phyloP scores from a whole-genome alignment of 2,113 vertebrate genomes.

The Neolamprologus devosi region DNA sequence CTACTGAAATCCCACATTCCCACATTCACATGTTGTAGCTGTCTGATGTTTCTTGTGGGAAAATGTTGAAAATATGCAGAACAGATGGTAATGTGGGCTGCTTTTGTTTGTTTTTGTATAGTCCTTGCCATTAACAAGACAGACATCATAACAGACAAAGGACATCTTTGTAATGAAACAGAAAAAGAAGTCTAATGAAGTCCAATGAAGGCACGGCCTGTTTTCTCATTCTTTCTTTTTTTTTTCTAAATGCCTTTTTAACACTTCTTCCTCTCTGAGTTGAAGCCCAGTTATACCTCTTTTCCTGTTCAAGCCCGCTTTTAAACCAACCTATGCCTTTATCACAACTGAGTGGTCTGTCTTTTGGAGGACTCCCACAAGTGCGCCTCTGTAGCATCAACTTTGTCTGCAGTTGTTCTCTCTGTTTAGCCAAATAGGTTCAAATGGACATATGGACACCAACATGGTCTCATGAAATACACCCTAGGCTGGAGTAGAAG shows the following conservation, averaged over 20 bases:
- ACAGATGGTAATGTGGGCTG: background rate
- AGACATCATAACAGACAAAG: background rate
- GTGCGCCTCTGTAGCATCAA: background rate
- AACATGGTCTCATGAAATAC: background rate
- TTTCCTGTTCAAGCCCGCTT: background rate
- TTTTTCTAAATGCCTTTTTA: background rate
- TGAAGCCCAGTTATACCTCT: background rate
- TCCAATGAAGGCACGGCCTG: background rate
- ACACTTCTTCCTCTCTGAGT: background rate
- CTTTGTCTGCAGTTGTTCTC: background rate
- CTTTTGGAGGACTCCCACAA: background rate
- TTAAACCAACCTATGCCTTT: background rate
- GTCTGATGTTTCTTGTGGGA: background rate
- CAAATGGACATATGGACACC: background rate
- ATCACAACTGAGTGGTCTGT: background rate
- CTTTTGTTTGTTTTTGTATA: background rate
- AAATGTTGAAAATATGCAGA: background rate
- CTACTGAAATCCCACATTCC: background rate
- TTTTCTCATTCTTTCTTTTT: background rate
- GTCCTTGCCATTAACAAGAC: background rate
- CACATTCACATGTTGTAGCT: background rate
- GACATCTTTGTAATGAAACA: background rate
- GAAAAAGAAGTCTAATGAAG: background rate
- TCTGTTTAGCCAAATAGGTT: background rate
- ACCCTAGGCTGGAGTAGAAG: background rate